Evolutionary conservation across 2,113 vertebrate species (phyloP), one percentile per base, ranked within the genome.

Genomic region (Epinephelus lanceolatus): DNA sequence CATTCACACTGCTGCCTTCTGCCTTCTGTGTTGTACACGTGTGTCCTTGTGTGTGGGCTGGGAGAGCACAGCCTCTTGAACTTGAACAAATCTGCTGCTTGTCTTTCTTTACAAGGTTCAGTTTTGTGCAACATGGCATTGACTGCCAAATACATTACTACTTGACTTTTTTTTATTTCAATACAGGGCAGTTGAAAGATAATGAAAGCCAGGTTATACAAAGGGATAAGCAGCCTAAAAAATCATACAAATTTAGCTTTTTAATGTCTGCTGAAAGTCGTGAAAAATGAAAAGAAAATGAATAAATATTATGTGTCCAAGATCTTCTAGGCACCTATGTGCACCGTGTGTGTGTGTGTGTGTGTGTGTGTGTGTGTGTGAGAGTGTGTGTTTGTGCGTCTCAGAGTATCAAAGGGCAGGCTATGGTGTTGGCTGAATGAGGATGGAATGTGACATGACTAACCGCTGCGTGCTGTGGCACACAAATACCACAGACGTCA

Each of bases 391-490:
- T 30, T 23, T 60, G 62, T 81, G 86, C 83, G 67, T 42, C n/a
- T 40, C 25, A 52, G 63, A 47, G 71, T 62, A 83, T 78, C 71
- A 89, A 87, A 84, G 82, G 69, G 45, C 56, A 83, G 69, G 75
- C 53, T 68, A 45, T 7, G 68, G 69, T 71, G 76, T 80, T 71
- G 25, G 81, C 71, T 76, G 47, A 86, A 92, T 69, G 55, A 52
- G 61, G 76, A 93, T 87, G 80, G 86, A 89, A 90, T 91, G 89
- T 88, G 88, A 88, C 89, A 79, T 70, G 27, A 27, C 56, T 65
- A 91, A 92, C 76, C n/a, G 45, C 67, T 89, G 73, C 55, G 19
- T 72, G 81, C 71, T 71, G 63, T 18, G 73, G 74, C 78, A 49
- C 79, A 86, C 80, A 90, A 84, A 90, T 78, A 86, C 59, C 84